Percentiles rank a stretch among this genome's conserved stretches.
Conservation (phyloP, 2,113 vertebrate genomes). For the Anguilla rostrata region DNA sequence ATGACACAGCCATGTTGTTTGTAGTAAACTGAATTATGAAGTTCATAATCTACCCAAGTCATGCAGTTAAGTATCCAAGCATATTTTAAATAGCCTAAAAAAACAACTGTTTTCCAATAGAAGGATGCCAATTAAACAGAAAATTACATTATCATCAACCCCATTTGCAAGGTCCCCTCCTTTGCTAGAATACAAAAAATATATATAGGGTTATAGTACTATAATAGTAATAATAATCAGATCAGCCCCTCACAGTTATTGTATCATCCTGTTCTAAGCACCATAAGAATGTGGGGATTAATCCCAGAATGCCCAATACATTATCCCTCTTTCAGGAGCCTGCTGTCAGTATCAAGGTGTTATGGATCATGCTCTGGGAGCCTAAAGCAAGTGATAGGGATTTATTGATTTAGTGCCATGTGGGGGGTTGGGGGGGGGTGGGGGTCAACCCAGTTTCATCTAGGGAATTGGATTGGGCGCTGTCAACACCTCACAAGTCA, state of each 20-base stretch:
- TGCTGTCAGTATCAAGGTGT: neutral
- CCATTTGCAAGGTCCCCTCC: too few species aligned
- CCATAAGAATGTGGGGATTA: neutral
- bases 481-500: neutral
- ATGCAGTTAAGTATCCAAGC: too few species aligned
- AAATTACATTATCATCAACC: too few species aligned
- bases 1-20: too few species aligned
- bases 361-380: neutral
- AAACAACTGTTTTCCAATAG: too few species aligned
- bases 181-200: too few species aligned
- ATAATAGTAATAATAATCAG: neutral
- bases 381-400: neutral
- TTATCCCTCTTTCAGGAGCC: neutral
- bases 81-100: too few species aligned
- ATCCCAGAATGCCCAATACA: neutral
- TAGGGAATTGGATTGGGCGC: neutral
- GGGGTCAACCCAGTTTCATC: neutral
- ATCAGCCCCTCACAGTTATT: neutral
- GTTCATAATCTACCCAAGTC: too few species aligned
- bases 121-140: too few species aligned
- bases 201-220: too few species aligned
- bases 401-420: neutral
- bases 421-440: neutral
- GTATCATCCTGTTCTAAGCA: neutral
- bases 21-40: too few species aligned